Base-by-base conservation (phyloP, 2,797 vertebrate genomes). In the Salarias fasciatus region DNA sequence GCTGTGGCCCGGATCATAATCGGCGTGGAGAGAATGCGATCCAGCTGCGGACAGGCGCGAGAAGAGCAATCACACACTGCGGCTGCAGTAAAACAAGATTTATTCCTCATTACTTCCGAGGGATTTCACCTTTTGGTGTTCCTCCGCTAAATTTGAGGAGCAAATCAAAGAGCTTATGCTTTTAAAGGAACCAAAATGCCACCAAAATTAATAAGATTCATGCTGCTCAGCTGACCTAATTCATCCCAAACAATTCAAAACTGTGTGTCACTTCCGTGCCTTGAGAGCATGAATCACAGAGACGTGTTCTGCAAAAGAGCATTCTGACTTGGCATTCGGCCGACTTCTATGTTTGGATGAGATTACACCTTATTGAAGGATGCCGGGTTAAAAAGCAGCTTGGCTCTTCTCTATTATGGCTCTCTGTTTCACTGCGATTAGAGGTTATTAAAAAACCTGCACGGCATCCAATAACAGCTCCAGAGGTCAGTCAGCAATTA, bases 401-500 rank as follows among this genome's bases (percentile, higher is more conserved):
- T 59, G 76, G 59, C 72, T 74, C 44, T 72, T 78, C 52, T 72
- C 45, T 60, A 70, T 80, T 81, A 72, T 53, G 50, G 48, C 70
- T 77, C 60, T 69, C 80, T 80, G 78, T 75, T 79, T 83, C 57
- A 63, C 50, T 29, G 59, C 58, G 85, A 89, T 89, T 86, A 87
- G 65, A 82, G 60, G 61, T 86, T 87, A 84, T 81, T 78, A 72
- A 85, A 84, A 83, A 82, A 83, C 49, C 38, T 5, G 53, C 57
- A 52, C 18, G 8, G 48, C 66, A 73, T 61, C 53, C 77, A 63
- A 55, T 59, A 69, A 79, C 68, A 46, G 70, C 66, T 73, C 60
- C 44, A 40, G 75, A 84, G 82, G 88, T 90, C 78, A 85, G 58
- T 72, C 38, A 8, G 75, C 84, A 89, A 92, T 90, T 91, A 90